Conservation (phyloP, 2,888 invertebrate species). For the Eupelmus urozonus region DNA sequence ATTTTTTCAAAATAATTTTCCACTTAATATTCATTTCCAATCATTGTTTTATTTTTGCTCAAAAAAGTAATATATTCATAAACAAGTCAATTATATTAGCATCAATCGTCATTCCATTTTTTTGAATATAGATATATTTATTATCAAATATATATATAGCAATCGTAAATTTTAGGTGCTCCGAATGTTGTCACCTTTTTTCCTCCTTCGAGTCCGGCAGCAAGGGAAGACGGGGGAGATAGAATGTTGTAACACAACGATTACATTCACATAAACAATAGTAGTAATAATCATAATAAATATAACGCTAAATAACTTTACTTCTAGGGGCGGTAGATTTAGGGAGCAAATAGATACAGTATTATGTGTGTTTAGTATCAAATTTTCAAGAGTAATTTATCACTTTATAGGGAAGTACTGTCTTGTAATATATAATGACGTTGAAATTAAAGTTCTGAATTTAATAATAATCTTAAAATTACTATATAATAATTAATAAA, state of each 20-base stretch:
- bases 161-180: conserved; percentile 77
- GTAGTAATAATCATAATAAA: conserved; percentile 70
- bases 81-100: neutral
- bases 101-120: conserved; percentile 55
- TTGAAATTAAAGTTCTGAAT: no score
- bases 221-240: conserved; percentile 76
- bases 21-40: conserved; percentile 60
- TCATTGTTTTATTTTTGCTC: conserved; percentile 50
- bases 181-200: conserved; percentile 82
- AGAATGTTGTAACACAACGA: conserved; percentile 78
- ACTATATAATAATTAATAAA: no score
- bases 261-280: conserved; percentile 77
- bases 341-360: conserved; percentile 77
- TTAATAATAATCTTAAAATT: no score
- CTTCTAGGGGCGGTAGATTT: conserved; percentile 74
- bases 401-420: no score
- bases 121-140: conserved; percentile 46
- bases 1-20: conserved; percentile 61
- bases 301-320: conserved; percentile 75
- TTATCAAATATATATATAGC: conserved; percentile 62
- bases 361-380: no score
- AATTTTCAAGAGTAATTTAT: no score
- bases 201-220: conserved; percentile 80
- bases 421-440: no score
- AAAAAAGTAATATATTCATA: neutral